These are phyloP conservation scores for Tetragnatha versicolor DNA, from an alignment of 1,140 invertebrate species.

Conservation along the genomic window DNA sequence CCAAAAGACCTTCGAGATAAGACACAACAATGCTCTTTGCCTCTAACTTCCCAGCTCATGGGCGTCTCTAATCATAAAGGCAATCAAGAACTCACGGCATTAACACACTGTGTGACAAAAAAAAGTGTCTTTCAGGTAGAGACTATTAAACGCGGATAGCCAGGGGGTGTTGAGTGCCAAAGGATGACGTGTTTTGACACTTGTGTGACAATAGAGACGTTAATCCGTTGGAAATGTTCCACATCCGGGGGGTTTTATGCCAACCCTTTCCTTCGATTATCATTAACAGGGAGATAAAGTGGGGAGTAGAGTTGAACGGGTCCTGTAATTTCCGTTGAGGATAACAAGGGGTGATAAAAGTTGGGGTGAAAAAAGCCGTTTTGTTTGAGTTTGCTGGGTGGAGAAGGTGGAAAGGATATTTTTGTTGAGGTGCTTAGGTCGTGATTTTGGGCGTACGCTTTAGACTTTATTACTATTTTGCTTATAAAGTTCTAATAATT, in stretches of 20 bases:
- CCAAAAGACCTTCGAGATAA: conserved; percentile 15
- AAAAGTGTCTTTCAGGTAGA: background rate
- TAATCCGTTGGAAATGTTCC: conserved; percentile 12
- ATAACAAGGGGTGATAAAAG: background rate
- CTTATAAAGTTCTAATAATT: too few relatives aligned
- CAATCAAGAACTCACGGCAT: conserved; percentile 32
- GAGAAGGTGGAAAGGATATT: too few relatives aligned
- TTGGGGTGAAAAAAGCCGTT: background rate
- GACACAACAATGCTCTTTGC: conserved; percentile 4
- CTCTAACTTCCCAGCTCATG: background rate
- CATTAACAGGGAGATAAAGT: conserved; percentile 9
- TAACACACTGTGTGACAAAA: background rate
- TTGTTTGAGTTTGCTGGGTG: background rate
- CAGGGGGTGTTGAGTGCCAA: background rate
- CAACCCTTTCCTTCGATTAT: background rate
- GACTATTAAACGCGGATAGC: conserved; percentile 11
- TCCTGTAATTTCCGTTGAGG: conserved; percentile 3
- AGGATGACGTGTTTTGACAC: background rate
- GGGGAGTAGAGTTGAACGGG: background rate
- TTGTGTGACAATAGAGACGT: background rate
- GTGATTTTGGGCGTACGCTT: too few relatives aligned
- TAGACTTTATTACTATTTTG: too few relatives aligned
- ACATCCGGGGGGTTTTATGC: background rate
- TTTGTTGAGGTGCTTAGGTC: too few relatives aligned
- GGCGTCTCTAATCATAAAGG: conserved; percentile 2